These are phyloP conservation scores for Ceriagrion tenellum DNA, from an alignment of 2,888 invertebrate genomes.

Conservation along the genomic window DNA sequence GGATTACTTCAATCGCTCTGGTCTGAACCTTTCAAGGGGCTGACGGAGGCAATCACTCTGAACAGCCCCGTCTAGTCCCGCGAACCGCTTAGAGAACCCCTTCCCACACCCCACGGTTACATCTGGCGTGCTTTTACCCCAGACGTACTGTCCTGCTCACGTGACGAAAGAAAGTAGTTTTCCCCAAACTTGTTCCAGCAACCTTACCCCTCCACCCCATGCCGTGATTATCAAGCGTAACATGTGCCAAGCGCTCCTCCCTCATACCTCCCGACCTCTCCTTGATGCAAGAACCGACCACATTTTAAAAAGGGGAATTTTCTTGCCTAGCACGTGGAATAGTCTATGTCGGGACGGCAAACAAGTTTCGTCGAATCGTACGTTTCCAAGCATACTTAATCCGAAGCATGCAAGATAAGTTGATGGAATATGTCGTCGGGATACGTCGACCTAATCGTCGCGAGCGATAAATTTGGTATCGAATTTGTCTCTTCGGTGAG, in stretches of 20 bases:
- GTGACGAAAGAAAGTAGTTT: conserved; percentile 59
- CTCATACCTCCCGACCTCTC: neutral
- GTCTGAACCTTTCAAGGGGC: neutral
- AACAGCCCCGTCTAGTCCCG: neutral
- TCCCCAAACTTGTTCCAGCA: conserved; percentile 46
- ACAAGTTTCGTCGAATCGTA: neutral
- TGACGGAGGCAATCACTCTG: conserved; percentile 20
- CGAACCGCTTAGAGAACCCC: neutral
- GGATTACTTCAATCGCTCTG: neutral
- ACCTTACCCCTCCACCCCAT: neutral
- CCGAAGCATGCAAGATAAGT: neutral
- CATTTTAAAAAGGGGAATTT: neutral
- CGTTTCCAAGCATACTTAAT: neutral
- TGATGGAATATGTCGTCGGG: neutral
- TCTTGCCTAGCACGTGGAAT: conserved; percentile 28
- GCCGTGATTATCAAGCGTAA: conserved; percentile 50
- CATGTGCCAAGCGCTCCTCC: conserved; percentile 23
- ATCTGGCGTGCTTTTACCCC: conserved; percentile 42
- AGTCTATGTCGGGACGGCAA: neutral
- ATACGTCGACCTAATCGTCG: neutral
- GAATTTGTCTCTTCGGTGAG: conserved; percentile 13
- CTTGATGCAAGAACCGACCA: neutral
- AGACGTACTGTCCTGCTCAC: conserved; percentile 46
- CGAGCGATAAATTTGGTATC: neutral
- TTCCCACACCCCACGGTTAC: neutral